phyloP scores from a whole-genome alignment of 2,888 invertebrate species.

The Ormyrus thymus region DNA sequence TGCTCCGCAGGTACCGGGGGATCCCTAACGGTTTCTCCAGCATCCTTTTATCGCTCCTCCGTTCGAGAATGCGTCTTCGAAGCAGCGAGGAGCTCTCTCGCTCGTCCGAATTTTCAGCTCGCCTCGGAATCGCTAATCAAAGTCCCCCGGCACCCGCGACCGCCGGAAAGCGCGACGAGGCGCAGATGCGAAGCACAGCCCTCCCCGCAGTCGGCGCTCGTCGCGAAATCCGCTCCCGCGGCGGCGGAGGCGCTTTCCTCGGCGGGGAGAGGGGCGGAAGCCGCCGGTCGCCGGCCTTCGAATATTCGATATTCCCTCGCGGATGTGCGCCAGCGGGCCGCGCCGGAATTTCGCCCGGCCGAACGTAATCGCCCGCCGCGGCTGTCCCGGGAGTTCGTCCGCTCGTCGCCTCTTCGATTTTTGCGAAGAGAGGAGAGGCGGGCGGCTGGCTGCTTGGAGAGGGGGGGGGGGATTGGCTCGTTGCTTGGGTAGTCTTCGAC shows the following conservation, averaged over 20 bases:
- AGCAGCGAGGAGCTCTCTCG: too few species aligned
- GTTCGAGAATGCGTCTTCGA: too few species aligned
- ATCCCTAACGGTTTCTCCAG: too few species aligned
- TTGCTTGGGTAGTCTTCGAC: too few species aligned
- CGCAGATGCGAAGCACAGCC: constrained; percentile 13
- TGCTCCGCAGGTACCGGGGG: background rate
- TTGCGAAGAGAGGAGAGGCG: too few species aligned
- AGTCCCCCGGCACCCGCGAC: too few species aligned
- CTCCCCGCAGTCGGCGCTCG: constrained; percentile 4
- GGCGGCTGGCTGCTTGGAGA: too few species aligned
- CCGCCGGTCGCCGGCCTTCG: constrained; percentile 53
- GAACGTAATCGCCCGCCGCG: constrained; percentile 12
- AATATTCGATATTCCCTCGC: constrained; percentile 53
- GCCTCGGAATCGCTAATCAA: too few species aligned
- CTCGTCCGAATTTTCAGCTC: too few species aligned
- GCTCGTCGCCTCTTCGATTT: too few species aligned
- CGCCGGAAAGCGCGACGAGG: background rate
- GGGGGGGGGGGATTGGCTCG: too few species aligned
- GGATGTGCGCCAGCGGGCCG: constrained; percentile 12
- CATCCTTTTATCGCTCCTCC: too few species aligned
- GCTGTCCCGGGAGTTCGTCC: background rate
- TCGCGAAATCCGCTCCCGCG: background rate
- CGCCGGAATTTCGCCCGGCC: constrained; percentile 43
- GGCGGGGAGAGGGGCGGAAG: constrained; percentile 6
- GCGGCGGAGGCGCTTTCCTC: background rate